Percentiles rank a stretch among this genome's conserved stretches.
These are phyloP conservation scores for Thomomys bottae DNA, from an alignment of 2,113 vertebrate genomes.

Conservation along the genomic window DNA sequence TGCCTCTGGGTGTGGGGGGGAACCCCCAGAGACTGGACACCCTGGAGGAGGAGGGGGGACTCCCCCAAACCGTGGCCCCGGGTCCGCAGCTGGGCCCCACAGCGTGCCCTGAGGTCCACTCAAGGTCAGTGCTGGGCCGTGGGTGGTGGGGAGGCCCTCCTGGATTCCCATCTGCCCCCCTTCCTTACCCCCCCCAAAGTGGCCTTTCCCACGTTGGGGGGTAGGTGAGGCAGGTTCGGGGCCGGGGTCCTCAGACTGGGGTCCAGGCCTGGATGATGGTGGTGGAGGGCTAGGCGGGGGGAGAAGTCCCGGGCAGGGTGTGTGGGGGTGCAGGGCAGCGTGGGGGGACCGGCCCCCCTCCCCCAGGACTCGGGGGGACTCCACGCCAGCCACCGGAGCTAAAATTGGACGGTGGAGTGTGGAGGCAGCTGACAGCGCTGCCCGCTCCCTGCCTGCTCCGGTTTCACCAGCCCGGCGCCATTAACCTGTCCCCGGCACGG, in stretches of 20 bases:
- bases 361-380: constrained; percentile 38
- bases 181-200: background rate
- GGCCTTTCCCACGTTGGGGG: background rate
- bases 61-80: too few species aligned
- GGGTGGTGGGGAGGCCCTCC: background rate
- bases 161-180: background rate
- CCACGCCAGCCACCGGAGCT: constrained; percentile 71
- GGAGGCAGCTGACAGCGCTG: constrained; percentile 79
- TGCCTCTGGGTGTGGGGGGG: constrained; percentile 50
- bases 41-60: too few species aligned
- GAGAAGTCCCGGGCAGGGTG: background rate
- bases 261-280: background rate
- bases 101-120: background rate
- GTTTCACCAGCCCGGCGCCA: constrained; percentile 77
- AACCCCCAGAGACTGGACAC: constrained; percentile 70
- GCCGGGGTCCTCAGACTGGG: background rate
- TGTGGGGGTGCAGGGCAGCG: too few species aligned
- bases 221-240: background rate
- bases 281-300: background rate
- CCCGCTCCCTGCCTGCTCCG: constrained; percentile 49
- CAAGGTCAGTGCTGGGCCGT: constrained; percentile 75
- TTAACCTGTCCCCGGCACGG: constrained; percentile 68
- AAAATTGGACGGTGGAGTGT: constrained; percentile 79
- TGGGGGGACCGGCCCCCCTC: too few species aligned
- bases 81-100: too few species aligned